phyloP scores from a whole-genome alignment of 2,888 invertebrate genomes.

The Drosophila barbarae region DNA sequence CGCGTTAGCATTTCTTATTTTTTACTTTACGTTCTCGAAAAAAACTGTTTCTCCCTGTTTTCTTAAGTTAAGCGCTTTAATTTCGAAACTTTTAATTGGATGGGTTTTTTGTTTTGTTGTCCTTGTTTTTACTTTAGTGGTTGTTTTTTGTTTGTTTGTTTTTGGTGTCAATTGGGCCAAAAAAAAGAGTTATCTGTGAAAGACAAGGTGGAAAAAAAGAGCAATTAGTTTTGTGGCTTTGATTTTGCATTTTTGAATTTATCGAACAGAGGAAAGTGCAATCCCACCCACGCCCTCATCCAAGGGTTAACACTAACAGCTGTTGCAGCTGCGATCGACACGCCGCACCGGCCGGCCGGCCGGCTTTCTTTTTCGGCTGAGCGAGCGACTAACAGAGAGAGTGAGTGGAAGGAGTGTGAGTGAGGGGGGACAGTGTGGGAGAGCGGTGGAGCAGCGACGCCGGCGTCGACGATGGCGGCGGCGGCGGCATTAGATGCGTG shows the following conservation, averaged over 20 bases:
- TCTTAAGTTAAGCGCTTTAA: slow-evolving; percentile 16
- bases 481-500: slow-evolving; percentile 41
- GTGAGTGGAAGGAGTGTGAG: slow-evolving; percentile 13
- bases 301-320: slow-evolving; percentile 44
- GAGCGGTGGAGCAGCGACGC: slow-evolving; percentile 17
- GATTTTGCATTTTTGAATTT: slow-evolving; percentile 1
- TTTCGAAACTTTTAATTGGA: slow-evolving; percentile 17
- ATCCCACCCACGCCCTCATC: slow-evolving; percentile 7
- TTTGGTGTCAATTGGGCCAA: slow-evolving; percentile 64
- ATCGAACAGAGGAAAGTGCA: neutral
- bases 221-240: slow-evolving; percentile 28
- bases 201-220: slow-evolving; percentile 28
- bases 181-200: slow-evolving; percentile 60
- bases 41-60: slow-evolving; percentile 8
- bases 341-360: slow-evolving; percentile 19
- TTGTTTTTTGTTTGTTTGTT: slow-evolving; percentile 14
- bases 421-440: neutral
- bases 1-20: slow-evolving; percentile 36
- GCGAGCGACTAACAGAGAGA: slow-evolving; percentile 5
- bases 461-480: slow-evolving; percentile 15
- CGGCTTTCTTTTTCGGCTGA: slow-evolving; percentile 31
- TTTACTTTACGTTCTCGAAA: slow-evolving; percentile 18
- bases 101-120: slow-evolving; percentile 8
- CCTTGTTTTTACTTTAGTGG: slow-evolving; percentile 25
- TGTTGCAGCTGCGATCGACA: slow-evolving; percentile 26